A percentile compares a stretch with the other conserved stretches of the same genome.
Conservation (phyloP, 2,888 invertebrate genomes). For the Willowsia nigromaculata region DNA sequence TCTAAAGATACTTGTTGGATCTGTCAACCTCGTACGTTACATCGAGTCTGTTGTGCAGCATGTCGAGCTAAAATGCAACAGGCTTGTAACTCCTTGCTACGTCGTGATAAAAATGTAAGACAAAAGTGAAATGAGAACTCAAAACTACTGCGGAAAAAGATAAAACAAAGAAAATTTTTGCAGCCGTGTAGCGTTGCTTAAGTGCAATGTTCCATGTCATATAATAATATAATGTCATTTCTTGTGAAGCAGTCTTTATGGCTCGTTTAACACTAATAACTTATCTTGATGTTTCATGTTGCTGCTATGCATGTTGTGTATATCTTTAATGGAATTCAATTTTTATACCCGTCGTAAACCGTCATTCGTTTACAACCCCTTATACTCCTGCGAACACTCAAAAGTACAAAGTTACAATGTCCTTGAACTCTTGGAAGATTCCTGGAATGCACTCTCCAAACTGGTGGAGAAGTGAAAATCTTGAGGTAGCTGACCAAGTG, state of each 20-base stretch:
- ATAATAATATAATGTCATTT: no score
- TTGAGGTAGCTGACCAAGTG: background rate
- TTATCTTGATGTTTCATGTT: background rate
- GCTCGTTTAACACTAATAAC: constrained; percentile 18
- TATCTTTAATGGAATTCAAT: constrained; percentile 7
- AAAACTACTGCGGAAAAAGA: background rate
- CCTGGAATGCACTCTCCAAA: constrained; percentile 27
- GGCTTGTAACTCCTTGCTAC: constrained; percentile 51
- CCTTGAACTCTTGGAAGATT: constrained; percentile 55
- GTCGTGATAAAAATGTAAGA: constrained; percentile 62
- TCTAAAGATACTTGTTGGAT: constrained; percentile 39
- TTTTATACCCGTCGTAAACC: background rate
- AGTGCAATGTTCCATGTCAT: background rate
- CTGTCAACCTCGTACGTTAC: constrained; percentile 42
- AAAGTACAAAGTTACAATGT: constrained; percentile 45
- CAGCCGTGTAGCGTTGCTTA: background rate
- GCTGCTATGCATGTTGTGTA: background rate
- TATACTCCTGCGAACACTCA: background rate
- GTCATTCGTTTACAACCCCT: background rate
- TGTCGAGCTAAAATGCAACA: constrained; percentile 60
- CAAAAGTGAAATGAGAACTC: no score
- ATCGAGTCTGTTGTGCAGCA: background rate
- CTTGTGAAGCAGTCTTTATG: background rate
- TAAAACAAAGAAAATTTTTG: no score
- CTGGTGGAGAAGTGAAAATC: constrained; percentile 3